These are phyloP conservation scores for Nothobranchius kuhntae DNA, from an alignment of 2,113 vertebrate genomes.

Conservation along the genomic window DNA sequence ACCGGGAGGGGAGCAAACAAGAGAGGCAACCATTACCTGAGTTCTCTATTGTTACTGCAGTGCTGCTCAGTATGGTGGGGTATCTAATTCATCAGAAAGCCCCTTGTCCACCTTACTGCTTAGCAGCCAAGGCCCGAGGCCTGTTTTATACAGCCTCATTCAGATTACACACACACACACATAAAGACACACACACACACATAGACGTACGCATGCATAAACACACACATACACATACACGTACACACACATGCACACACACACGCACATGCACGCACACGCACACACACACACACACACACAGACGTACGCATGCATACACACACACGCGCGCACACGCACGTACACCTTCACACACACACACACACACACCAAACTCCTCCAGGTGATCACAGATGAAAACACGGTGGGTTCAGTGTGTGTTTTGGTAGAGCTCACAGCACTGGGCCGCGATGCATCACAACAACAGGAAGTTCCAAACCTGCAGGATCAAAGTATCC, in stretches of 20 bases:
- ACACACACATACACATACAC: too few relatives aligned
- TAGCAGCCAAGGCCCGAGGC: conserved; percentile 84
- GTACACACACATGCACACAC: too few relatives aligned
- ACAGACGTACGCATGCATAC: too few relatives aligned
- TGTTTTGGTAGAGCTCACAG: too few relatives aligned
- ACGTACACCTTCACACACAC: too few relatives aligned
- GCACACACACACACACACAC: neutral
- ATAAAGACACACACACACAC: conserved; percentile 18
- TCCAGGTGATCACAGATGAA: too few relatives aligned
- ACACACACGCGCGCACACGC: too few relatives aligned
- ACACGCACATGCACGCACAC: neutral
- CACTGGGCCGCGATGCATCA: too few relatives aligned
- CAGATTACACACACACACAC: conserved; percentile 70
- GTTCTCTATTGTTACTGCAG: conserved; percentile 71
- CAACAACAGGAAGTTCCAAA: too few relatives aligned
- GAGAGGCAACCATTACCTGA: conserved; percentile 59
- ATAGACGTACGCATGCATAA: neutral
- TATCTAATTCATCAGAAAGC: conserved; percentile 78
- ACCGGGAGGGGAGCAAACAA: conserved; percentile 21
- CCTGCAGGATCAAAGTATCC: too few relatives aligned
- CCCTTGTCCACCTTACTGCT: conserved; percentile 79
- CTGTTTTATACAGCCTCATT: conserved; percentile 84
- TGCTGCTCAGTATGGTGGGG: conserved; percentile 72
- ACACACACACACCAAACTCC: too few relatives aligned
- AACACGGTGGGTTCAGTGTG: too few relatives aligned